phyloP scores from a whole-genome alignment of 1,140 invertebrate species.

The Lysiphlebus fabarum region DNA sequence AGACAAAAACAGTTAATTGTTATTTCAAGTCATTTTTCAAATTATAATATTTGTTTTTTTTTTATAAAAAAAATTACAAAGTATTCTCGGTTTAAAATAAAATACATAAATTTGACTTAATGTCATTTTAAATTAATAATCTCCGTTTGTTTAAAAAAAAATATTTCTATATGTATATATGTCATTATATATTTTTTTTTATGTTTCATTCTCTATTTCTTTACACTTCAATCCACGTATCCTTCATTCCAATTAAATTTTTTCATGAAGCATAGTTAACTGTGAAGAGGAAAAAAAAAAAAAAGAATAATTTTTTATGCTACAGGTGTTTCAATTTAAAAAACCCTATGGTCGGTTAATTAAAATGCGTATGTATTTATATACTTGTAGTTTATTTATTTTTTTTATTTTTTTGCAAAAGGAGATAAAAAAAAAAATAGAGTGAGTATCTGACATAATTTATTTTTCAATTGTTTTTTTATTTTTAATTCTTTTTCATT shows the following conservation, averaged over 20 bases:
- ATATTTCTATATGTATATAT: too few relatives aligned
- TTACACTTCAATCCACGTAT: conserved; percentile 18
- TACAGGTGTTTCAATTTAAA: conserved; percentile 25
- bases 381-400: conserved; percentile 17
- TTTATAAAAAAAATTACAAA: too few relatives aligned
- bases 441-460: not conserved
- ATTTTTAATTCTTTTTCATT: too few relatives aligned
- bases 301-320: conserved; percentile 13
- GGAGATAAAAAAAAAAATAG: not conserved
- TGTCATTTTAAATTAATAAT: conserved; percentile 23
- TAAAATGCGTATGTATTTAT: conserved; percentile 16
- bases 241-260: conserved; percentile 26
- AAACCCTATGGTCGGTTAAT: conserved; percentile 25
- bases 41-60: too few relatives aligned
- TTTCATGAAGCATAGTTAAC: conserved; percentile 18
- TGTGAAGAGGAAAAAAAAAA: not conserved
- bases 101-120: not conserved
- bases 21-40: too few relatives aligned
- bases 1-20: too few relatives aligned
- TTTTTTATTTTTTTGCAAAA: not conserved
- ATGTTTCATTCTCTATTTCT: not conserved
- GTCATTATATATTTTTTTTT: too few relatives aligned
- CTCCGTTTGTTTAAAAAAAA: conserved; percentile 1
- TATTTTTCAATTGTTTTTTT: not conserved
- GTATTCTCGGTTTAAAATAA: too few relatives aligned